Evolutionary conservation across 2,888 invertebrate genomes (phyloP), one percentile per base, ranked within the genome.

Genomic region (Chydorus sphaericus): DNA sequence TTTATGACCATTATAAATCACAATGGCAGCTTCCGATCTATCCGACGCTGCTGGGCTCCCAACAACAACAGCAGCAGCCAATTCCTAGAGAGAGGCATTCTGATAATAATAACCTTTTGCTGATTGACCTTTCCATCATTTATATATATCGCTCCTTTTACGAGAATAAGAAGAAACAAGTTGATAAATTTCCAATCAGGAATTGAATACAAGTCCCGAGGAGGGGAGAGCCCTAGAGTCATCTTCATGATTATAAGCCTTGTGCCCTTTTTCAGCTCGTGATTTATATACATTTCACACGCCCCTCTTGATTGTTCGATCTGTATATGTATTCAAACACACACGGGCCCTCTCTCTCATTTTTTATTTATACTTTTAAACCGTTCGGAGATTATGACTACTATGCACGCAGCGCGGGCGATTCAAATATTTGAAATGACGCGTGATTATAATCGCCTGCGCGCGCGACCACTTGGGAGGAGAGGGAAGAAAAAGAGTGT

Each of bases 281-380:
- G 44, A 44, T 44, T 44, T 44, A 44, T 44, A 44, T 28, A 10
- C 44, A 14, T n/a, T 26, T n/a, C n/a, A 44, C 44, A 44, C 44
- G 44, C 44, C 44, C 44, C 44, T 44, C 44, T 23, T 44, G 44
- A 44, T 44, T 44, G 44, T 44, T 44, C 44, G 26, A 28, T 44
- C 28, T n/a, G n/a, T n/a, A n/a, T n/a, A n/a, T n/a, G n/a, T n/a
- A n/a, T n/a, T n/a, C n/a, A n/a, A n/a, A n/a, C n/a, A n/a, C n/a
- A n/a, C n/a, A n/a, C n/a, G n/a, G n/a, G n/a, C n/a, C n/a, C n/a
- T 26, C 2, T 5, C 44, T 7, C 23, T 20, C 1, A 4, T 44
- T 44, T 8, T 44, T 44, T 18, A 44, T 44, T 44, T 44, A 23
- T 44, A 44, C 28, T 44, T n/a, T n/a, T n/a, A 38, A 8, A n/a